Base-by-base conservation (phyloP, 2,113 vertebrate species). In the Donacobius atricapilla region DNA sequence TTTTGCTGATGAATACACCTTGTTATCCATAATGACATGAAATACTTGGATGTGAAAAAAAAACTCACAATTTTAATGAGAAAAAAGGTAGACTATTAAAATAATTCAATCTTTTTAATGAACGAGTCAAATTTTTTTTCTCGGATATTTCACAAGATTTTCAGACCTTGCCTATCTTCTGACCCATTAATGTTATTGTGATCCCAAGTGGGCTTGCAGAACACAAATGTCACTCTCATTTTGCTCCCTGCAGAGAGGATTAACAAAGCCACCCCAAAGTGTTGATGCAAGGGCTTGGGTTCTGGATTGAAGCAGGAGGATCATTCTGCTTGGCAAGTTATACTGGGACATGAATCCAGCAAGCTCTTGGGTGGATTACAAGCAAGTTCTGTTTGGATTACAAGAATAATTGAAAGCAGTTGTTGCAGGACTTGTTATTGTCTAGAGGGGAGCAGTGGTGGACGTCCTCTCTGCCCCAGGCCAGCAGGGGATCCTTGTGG, bases 351-450 rank as follows among this genome's bases (percentile, higher is more conserved):
- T 65, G 76, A 95, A 94, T 77, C 47, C 82, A 93, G 45, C 48
- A 21, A 9, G 53, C 40, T 60, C 65, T 58, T 64, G 65, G n/a
- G n/a, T n/a, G n/a, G n/a, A n/a, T n/a, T n/a, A n/a, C n/a, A n/a
- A n/a, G n/a, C n/a, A n/a, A n/a, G 82, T 73, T 80, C 35, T 15
- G 0, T 50, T 70, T 66, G 42, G 39, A 31, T 83, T 63, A 50
- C 39, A 73, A 25, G 65, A 60, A 42, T 82, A 90, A 93, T 53
- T 61, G 66, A 85, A 88, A 94, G 57, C 58, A 76, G 57, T 51
- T 91, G 81, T 25, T 71, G 83, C 20, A 72, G 37, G 42, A 60
- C 8, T 85, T 33, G 20, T 56, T 87, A 48, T 47, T 87, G 75
- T 57, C 70, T 51, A 44, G 51, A 63, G 45, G 50, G 19, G 53